Conservation (phyloP, 2,113 vertebrate genomes). For the Salvator merianae region DNA sequence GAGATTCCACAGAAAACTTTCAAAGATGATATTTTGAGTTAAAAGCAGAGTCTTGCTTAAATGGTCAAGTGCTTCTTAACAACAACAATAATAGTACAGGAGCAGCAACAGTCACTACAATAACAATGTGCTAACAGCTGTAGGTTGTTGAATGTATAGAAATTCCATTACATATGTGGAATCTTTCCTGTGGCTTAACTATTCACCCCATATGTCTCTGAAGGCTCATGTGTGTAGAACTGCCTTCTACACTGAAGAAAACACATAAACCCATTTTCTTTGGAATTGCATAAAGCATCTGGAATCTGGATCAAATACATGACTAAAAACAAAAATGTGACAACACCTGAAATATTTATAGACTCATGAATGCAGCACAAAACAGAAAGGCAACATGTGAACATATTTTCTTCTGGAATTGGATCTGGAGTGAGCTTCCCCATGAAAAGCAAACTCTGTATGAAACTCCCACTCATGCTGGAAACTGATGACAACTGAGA, state of each 20-base stretch:
- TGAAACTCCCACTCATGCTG: slow-evolving; percentile 9
- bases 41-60: neutral
- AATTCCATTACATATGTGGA: neutral
- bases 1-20: neutral
- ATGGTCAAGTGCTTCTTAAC: neutral
- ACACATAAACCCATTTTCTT: neutral
- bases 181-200: too few species aligned
- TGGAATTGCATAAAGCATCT: neutral
- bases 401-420: neutral
- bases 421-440: neutral
- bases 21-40: neutral
- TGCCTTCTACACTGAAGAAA: neutral
- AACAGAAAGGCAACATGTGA: neutral
- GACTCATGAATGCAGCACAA: slow-evolving; percentile 35
- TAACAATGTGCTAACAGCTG: neutral
- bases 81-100: neutral
- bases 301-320: neutral
- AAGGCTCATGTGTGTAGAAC: neutral
- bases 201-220: neutral
- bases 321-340: neutral
- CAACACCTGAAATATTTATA: neutral
- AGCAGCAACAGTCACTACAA: neutral
- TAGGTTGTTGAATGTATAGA: neutral
- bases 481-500: slow-evolving; percentile 50
- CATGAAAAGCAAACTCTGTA: slow-evolving; percentile 31